phyloP scores from a whole-genome alignment of 2,888 invertebrate genomes.

The Drosophila kanekoi region DNA sequence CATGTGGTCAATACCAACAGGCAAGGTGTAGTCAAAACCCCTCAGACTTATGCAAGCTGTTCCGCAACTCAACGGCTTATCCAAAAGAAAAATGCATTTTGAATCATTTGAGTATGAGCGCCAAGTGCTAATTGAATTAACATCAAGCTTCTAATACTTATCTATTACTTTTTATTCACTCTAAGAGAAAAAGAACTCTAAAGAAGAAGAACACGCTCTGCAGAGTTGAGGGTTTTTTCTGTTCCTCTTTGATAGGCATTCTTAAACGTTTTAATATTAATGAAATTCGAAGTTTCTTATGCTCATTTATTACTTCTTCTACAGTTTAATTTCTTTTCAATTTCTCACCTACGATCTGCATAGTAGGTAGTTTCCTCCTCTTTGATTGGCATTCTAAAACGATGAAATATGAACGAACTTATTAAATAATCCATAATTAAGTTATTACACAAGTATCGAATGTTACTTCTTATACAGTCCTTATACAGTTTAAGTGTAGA shows the following conservation, averaged over 20 bases:
- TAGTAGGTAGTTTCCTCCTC: neutral
- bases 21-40: constrained; percentile 1
- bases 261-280: neutral
- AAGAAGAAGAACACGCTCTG: neutral
- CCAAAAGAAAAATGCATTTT: constrained; percentile 12
- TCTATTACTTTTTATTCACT: neutral
- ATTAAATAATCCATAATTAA: too few species aligned
- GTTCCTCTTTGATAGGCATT: neutral
- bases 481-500: neutral
- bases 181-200: constrained; percentile 1
- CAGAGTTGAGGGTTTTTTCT: neutral
- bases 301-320: too few species aligned
- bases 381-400: neutral
- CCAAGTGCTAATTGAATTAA: constrained; percentile 68
- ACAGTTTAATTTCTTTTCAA: too few species aligned
- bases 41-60: constrained; percentile 1
- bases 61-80: neutral
- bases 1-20: neutral
- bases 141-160: constrained; percentile 52
- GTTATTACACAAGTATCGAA: too few species aligned
- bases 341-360: too few species aligned
- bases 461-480: too few species aligned
- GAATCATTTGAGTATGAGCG: constrained; percentile 33
- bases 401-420: too few species aligned
- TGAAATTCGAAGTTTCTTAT: too few species aligned